A percentile compares a stretch with the other conserved stretches of the same genome.
phyloP scores from a whole-genome alignment of 2,888 invertebrate species.

The Dysmachus trigonus region DNA sequence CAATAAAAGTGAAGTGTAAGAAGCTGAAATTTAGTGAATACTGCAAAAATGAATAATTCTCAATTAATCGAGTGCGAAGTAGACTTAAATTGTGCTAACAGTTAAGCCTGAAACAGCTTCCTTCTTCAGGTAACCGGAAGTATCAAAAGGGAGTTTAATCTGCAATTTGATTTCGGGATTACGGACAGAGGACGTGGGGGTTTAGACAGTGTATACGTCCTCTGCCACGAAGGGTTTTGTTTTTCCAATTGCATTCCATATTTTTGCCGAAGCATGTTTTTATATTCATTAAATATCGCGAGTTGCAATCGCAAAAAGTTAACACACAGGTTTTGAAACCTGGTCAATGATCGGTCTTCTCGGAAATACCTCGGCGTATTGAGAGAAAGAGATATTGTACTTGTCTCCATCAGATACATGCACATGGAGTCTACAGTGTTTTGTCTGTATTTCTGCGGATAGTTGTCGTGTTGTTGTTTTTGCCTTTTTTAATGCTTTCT shows the following conservation, averaged over 20 bases:
- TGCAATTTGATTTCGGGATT: not conserved
- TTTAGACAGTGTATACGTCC: too few relatives aligned
- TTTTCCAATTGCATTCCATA: conserved; percentile 36
- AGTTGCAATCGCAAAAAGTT: conserved; percentile 46
- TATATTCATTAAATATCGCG: conserved; percentile 45
- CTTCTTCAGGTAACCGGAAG: conserved; percentile 9
- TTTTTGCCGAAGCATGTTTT: conserved; percentile 24
- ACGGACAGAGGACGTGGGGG: not conserved
- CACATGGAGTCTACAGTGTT: not conserved
- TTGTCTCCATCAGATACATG: conserved; percentile 18
- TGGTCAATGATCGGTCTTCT: conserved; percentile 50
- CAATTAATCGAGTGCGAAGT: not conserved
- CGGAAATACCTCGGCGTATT: conserved; percentile 43
- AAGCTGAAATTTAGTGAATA: conserved; percentile 1
- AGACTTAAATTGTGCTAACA: not conserved
- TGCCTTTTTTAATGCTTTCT: conserved; percentile 32
- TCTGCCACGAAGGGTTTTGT: not conserved
- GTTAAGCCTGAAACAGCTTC: not conserved
- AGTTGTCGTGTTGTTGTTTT: conserved; percentile 29
- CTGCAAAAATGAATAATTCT: not conserved
- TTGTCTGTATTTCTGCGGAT: conserved; percentile 5
- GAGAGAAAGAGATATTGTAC: conserved; percentile 27
- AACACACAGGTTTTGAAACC: conserved; percentile 50
- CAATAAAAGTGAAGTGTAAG: conserved; percentile 16
- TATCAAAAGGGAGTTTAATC: not conserved